Percentiles rank a stretch among this genome's conserved stretches.
Evolutionary conservation across 2,888 invertebrate species (phyloP).

Genomic region (Seira ritae): DNA sequence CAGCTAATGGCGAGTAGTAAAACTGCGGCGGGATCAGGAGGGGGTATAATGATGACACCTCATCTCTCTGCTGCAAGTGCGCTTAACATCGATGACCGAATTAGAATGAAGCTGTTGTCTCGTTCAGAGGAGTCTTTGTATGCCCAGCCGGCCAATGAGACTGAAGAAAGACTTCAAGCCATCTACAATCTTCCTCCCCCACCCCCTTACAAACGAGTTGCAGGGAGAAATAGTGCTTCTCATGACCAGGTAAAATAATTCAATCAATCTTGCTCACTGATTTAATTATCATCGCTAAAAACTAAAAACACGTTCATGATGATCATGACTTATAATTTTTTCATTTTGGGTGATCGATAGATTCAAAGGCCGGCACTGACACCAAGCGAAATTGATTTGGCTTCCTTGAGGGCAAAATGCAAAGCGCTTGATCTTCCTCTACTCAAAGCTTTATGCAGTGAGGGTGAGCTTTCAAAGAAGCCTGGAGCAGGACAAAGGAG

Average conservation of each 20-base stretch:
- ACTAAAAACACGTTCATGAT: no score
- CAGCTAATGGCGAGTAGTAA: conserved; percentile 64
- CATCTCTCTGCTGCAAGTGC: conserved; percentile 40
- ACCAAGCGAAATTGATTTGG: conserved; percentile 72
- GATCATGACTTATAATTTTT: conserved; percentile 39
- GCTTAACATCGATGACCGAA: conserved; percentile 57
- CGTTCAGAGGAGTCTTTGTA: conserved; percentile 72
- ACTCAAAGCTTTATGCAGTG: conserved; percentile 71
- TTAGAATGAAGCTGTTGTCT: conserved; percentile 68
- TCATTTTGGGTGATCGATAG: conserved; percentile 38
- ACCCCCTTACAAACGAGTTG: conserved; percentile 68
- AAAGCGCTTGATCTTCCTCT: conserved; percentile 71
- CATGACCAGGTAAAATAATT: conserved; percentile 55
- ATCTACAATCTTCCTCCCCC: conserved; percentile 73
- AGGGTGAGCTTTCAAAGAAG: conserved; percentile 64
- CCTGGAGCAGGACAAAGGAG: conserved; percentile 57
- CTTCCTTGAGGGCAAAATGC: conserved; percentile 68
- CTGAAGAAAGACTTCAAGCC: conserved; percentile 69
- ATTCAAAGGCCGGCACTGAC: conserved; percentile 62
- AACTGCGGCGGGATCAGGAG: conserved; percentile 47
- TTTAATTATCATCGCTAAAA: conserved; percentile 2
- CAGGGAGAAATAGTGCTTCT: conserved; percentile 26
- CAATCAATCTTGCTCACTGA: neutral
- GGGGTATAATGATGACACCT: conserved; percentile 49
- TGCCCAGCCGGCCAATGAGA: conserved; percentile 67